Evolutionary conservation across 2,888 invertebrate species (phyloP), one percentile per base, ranked within the genome.

Genomic region (Tetheella fluctuosa): DNA sequence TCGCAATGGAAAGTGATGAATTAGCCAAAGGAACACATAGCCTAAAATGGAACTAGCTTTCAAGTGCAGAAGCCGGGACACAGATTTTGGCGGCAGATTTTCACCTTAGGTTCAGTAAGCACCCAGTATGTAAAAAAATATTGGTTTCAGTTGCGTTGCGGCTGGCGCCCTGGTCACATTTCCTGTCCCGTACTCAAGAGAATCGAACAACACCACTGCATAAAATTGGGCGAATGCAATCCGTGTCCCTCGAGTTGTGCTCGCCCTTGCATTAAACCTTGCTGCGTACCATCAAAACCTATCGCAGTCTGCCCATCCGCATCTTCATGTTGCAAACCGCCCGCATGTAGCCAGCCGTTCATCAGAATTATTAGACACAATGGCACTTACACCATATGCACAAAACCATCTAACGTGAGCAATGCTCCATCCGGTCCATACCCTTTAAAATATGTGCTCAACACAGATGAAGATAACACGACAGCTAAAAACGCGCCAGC

Each of bases 151-250:
- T 73, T 90, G 57, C 81, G 90, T 62, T 93, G 92, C 70, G 92
- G 92, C 37, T 93, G 92, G 92, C 89, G 92, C 8, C 92, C 92
- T 6, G 92, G 92, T n/a, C 92, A 92, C 72, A 91, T 93, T 59
- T 86, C 89, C 23, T 91, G 91, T 66, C 79, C 88, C 4, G 92
- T 92, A 23, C 84, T 93, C 7, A 83, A 74, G 67, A 85, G 69
- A 67, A 92, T 93, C 39, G 90, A 91, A 65, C 82, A 82, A 53
- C 88, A 91, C 72, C 87, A 89, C 67, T 86, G 88, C 69, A 74
- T 76, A 67, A 86, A 78, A 67, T 59, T 68, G 28, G 80, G 81
- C 2, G 83, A 83, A 59, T 89, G 88, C 61, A 64, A 74, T n/a
- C 63, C 78, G 5, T 85, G 85, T 61, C 63, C 80, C 0, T 71